Base-by-base conservation (phyloP, 2,888 invertebrate species). In the Myopa tessellatipennis region DNA sequence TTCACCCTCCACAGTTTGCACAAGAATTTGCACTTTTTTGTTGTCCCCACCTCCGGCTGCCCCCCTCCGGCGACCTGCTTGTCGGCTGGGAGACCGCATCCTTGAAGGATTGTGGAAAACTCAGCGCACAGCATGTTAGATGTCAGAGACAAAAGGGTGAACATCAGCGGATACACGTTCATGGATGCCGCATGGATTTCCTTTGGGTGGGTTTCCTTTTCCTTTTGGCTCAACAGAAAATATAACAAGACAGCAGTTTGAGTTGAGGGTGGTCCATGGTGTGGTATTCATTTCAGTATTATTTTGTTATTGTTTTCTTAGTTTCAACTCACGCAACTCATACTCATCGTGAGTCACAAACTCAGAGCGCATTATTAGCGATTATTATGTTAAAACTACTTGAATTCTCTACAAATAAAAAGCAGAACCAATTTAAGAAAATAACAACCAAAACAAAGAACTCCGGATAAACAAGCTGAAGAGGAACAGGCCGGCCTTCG, bases 231-330 rank as follows among this genome's bases (percentile, higher is more conserved):
- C 61, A 6, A 10, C 45, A 45, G 45, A 45, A 45, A 45, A 45
- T 45, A 45, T 26, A 26, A 26, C 26, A 26, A 26, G 5, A 14
- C n/a, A n/a, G 36, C 38, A 18, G 1, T n/a, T 45, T n/a, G 40
- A 40, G n/a, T 68, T 40, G 68, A 55, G 80, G 78, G 79, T 79
- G 80, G 79, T 80, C 79, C 70, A 65, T 63, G 74, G 72, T n/a
- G 38, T 45, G 79, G 78, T 80, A 81, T 82, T 81, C 75, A 79
- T 82, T 81, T 81, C 81, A 55, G 74, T 77, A 77, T 79, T 79
- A 80, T 79, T 80, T 80, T 78, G 78, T 82, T 80, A 80, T 82
- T 82, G 81, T 82, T 81, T 81, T 81, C 77, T 77, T 80, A 77
- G 80, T 80, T 79, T 79, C 36, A 67, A 67, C n/a, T 34, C 45